phyloP scores from a whole-genome alignment of 2,113 vertebrate species.

The Naja naja region DNA sequence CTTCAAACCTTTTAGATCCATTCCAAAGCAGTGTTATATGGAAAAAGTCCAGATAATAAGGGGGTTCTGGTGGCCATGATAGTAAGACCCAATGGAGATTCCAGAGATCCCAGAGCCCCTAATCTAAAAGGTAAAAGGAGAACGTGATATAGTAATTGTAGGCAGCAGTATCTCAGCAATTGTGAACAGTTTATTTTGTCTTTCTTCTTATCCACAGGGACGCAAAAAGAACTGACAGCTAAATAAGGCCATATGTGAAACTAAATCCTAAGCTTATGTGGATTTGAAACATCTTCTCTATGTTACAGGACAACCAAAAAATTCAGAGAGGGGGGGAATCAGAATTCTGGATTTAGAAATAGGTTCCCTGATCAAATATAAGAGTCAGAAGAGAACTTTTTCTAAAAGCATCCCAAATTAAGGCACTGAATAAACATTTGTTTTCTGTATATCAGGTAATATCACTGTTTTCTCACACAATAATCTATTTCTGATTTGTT shows the following conservation, averaged over 20 bases:
- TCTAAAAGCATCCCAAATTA: not conserved
- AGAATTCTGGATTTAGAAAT: not conserved
- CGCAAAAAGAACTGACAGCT: not conserved
- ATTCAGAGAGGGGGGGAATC: not conserved
- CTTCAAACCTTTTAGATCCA: not conserved
- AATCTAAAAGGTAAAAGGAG: not conserved
- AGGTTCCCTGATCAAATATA: not conserved
- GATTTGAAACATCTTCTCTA: not conserved
- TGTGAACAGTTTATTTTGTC: not conserved
- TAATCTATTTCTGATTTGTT: not conserved
- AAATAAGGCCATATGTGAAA: not conserved
- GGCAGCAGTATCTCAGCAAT: not conserved
- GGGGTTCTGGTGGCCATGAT: not conserved
- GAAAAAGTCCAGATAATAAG: not conserved
- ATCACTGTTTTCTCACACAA: not conserved
- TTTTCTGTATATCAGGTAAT: not conserved
- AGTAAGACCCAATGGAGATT: not conserved
- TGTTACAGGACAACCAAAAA: not conserved
- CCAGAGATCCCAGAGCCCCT: not conserved
- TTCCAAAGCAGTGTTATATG: not conserved
- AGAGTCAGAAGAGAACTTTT: not conserved
- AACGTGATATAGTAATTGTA: not conserved
- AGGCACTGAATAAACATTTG: not conserved
- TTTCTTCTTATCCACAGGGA: not conserved
- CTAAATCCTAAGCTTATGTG: not conserved